Evolutionary conservation across 2,888 invertebrate genomes (phyloP), one percentile per base, ranked within the genome.

Genomic region (Cyaniris semiargus): DNA sequence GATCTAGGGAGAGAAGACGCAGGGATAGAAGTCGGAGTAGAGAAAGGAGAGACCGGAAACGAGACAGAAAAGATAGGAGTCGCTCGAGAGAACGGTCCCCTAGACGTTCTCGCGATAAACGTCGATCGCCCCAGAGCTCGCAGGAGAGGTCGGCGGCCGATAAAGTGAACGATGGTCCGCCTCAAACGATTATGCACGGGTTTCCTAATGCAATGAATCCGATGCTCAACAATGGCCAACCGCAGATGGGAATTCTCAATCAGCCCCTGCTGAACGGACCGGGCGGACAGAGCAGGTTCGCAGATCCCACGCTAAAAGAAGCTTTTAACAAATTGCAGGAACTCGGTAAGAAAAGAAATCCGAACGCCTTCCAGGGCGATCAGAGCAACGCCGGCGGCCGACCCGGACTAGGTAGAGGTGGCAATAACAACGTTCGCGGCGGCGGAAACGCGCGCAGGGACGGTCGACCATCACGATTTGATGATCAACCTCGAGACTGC

Each of bases 21-120:
- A 94, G 87, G 82, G 93, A 95, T 77, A 94, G 96, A 60, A 94
- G 96, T 78, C 94, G 96, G 71, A 95, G 95, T 81, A 89, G 96
- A 34, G 95, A 95, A 80, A 83, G 90, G 10, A 87, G 91, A n/a
- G 89, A 89, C 81, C 88, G 94, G 76, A 91, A 94, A 76, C 88
- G 95, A 1, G 92, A 94, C 78, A 88, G 94, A 38, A 93, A 92
- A 81, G 94, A 95, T 70, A 93, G 95, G 79, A 94, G 95, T 80
- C 91, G 95, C 23, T 94, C 95, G n/a, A 94, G 95, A 6, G 94
- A 95, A 1, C 94, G 95, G 0, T 91, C 92, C 0, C 90, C 90
- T 0, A 81, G 95, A 87, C 82, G 95, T 86, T 81, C 95, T 66
- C 92, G 95, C 31, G 93, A 95, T 75, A 94, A 95, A 23, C 88